phyloP scores from a whole-genome alignment of 2,888 invertebrate species.

The Thecophora atra region DNA sequence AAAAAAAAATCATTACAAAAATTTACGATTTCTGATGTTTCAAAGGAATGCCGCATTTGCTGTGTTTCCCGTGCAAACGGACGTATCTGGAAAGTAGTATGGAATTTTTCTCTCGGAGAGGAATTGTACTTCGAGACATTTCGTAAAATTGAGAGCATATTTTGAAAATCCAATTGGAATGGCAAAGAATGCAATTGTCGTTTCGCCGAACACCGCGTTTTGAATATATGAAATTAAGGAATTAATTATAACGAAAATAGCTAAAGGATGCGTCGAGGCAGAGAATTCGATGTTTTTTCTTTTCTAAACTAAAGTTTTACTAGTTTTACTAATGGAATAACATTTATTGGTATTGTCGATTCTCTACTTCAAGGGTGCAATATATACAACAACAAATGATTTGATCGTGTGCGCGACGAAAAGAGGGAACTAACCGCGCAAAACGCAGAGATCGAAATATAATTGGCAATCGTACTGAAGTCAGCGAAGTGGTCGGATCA shows the following conservation, averaged over 20 bases:
- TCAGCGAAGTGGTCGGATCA: neutral
- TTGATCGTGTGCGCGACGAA: neutral
- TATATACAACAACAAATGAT: slow-evolving; percentile 8
- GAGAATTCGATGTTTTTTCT: slow-evolving; percentile 14
- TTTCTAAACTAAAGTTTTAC: neutral
- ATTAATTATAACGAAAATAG: slow-evolving; percentile 26
- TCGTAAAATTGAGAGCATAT: too few relatives aligned
- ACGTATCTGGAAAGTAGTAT: too few relatives aligned
- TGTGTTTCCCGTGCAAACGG: too few relatives aligned
- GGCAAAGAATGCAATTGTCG: too few relatives aligned
- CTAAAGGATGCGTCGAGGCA: slow-evolving; percentile 25
- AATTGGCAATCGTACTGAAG: slow-evolving; percentile 7
- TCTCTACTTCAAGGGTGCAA: slow-evolving; percentile 34
- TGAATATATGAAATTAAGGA: too few relatives aligned
- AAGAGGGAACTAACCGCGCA: neutral
- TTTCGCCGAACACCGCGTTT: too few relatives aligned
- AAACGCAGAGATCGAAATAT: neutral
- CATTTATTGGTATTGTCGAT: neutral
- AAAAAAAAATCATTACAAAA: too few relatives aligned
- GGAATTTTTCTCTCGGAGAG: too few relatives aligned
- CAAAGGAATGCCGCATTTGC: too few relatives aligned
- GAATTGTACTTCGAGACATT: too few relatives aligned
- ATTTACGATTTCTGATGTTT: too few relatives aligned
- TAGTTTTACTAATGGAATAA: neutral
- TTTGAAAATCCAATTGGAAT: too few relatives aligned